These are phyloP conservation scores for Hemaris fuciformis DNA, from an alignment of 2,888 invertebrate genomes.

Conservation along the genomic window DNA sequence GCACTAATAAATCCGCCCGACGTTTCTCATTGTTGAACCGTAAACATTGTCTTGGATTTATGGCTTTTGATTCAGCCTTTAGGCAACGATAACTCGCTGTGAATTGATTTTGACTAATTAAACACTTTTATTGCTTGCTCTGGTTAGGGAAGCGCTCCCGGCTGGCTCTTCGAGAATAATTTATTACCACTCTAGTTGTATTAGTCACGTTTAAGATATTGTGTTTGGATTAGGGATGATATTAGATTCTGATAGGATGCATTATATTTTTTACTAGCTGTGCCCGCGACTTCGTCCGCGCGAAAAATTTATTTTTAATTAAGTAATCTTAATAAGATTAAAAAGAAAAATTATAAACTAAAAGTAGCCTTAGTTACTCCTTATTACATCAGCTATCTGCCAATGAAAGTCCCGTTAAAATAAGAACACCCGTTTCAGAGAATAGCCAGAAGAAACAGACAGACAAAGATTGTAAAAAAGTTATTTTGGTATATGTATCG, in stretches of 20 bases:
- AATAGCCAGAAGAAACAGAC: too few species aligned
- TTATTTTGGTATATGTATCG: too few species aligned
- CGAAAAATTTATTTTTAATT: too few species aligned
- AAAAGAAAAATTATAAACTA: too few species aligned
- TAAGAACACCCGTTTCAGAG: too few species aligned
- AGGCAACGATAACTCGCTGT: slow-evolving; percentile 48
- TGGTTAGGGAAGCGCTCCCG: slow-evolving; percentile 24
- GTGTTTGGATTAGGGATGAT: neutral
- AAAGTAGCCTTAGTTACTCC: too few species aligned
- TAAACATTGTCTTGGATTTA: slow-evolving; percentile 55
- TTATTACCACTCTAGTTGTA: slow-evolving; percentile 20
- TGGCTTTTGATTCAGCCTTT: slow-evolving; percentile 42
- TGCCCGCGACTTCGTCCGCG: too few species aligned
- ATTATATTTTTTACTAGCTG: too few species aligned
- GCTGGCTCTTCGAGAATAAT: slow-evolving; percentile 25
- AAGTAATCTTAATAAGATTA: too few species aligned
- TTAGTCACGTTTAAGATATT: neutral
- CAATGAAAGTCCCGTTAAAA: too few species aligned
- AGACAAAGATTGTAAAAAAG: too few species aligned
- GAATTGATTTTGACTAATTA: slow-evolving; percentile 65
- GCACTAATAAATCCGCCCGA: slow-evolving; percentile 19
- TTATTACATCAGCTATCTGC: too few species aligned
- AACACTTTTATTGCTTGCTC: slow-evolving; percentile 52
- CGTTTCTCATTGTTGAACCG: slow-evolving; percentile 48
- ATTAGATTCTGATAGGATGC: neutral